Evolutionary conservation across 92 coral and sea anemone genomes (phyloP), one percentile per base, ranked within the genome.

Genomic region (Zoanthus gigantus): DNA sequence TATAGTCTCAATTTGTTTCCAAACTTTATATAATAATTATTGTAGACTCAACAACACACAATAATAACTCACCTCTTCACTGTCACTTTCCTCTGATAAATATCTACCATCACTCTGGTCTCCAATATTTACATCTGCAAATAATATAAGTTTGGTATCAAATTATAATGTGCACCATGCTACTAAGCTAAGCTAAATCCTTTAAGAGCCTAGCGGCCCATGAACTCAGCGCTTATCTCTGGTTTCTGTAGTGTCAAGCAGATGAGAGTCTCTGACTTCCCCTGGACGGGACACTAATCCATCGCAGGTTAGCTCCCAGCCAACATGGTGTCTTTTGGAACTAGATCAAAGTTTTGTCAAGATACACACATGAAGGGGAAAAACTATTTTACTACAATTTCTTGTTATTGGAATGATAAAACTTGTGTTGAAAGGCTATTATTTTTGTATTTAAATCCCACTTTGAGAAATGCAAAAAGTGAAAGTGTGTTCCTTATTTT

Each of bases 321-420:
- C 42, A 57, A 61, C 6, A 61, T 61, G 30, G 68, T 61, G 68
- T 61, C 68, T 61, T 7, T n/a, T 61, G 68, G 68, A 4, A 4
- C 68, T 16, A 61, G 68, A 58, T 58, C 66, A 37, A 58, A 58
- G 30, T 61, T 61, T 61, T 61, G 68, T 61, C 28, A 61, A 61
- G 68, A 61, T 16, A 17, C 68, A 58, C 66, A 61, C 68, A 61
- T 61, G 68, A n/a, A 61, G 68, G 68, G 42, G 9, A 61, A 61
- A 61, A 61, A 61, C 68, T 4, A 4, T 61, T 61, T 61, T 16
- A 61, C 16, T 61, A 61, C 68, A 61, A 61, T 16, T 61, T 61
- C 68, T 61, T 61, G 68, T 61, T 61, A 61, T 61, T 61, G 68
- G 68, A 61, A 61, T 61, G 68, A 61, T 61, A 61, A 61, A 61